Evolutionary conservation across 92 coral and sea anemone genomes (phyloP).

Genomic region (Isaurus tuberculatus): DNA sequence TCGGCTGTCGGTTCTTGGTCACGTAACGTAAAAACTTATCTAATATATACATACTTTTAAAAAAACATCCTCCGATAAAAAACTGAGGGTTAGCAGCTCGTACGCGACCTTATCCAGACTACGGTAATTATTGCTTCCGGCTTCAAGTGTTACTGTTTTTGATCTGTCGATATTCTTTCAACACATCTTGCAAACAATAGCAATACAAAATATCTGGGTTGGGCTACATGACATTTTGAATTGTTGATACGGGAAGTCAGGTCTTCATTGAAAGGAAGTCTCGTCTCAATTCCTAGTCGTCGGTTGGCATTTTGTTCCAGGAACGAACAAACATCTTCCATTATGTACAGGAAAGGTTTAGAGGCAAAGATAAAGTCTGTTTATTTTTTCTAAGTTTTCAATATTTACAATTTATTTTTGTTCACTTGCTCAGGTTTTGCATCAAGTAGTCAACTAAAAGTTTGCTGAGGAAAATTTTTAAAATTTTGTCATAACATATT

Average conservation of each 20-base stretch:
- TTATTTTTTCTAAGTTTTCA: too few species aligned
- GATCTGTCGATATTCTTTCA: neutral
- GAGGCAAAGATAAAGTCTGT: too few species aligned
- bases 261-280: neutral
- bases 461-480: too few species aligned
- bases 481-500: too few species aligned
- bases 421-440: too few species aligned
- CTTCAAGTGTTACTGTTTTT: neutral
- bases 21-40: too few species aligned
- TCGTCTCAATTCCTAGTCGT: neutral
- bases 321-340: neutral
- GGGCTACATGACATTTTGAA: neutral
- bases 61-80: too few species aligned
- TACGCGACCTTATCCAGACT: conserved; percentile 1
- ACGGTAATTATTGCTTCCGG: neutral
- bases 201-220: neutral
- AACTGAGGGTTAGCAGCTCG: neutral
- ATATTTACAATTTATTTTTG: too few species aligned
- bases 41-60: too few species aligned
- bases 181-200: neutral
- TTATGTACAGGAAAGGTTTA: too few species aligned
- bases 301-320: neutral
- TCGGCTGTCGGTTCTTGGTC: too few species aligned
- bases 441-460: too few species aligned
- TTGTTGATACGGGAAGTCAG: neutral